Evolutionary conservation across 1,140 invertebrate species (phyloP), one percentile per base, ranked within the genome.

Genomic region (Andricus grossulariae): DNA sequence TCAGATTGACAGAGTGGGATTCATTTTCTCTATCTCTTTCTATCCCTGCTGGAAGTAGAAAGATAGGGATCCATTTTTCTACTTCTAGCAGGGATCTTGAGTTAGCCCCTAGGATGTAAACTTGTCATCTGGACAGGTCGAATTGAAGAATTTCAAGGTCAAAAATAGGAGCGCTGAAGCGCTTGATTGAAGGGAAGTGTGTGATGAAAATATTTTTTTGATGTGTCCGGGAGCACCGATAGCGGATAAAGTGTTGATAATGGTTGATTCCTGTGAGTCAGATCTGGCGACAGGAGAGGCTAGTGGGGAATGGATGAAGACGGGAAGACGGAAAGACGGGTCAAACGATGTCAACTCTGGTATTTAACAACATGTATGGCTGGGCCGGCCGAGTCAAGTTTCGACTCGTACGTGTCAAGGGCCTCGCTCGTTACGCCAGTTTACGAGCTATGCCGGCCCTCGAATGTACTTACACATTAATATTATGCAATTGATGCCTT

Each of bases 291-390:
- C 71, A 70, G 73, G 32, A 50, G 66, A 32, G 4, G 71, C 13
- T 45, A 66, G 49, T 25, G 39, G 72, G 57, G 71, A 70, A 21
- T 49, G 32, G 66, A 72, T 70, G 73, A 57, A 52, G 77, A 57
- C 66, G 76, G 72, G 76, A 78, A 73, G 78, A 84, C 85, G 86
- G 85, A 82, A 88, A 88, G 87, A 85, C 86, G 83, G 88, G 88
- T 89, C 83, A 90, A 90, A 88, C 80, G 86, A 86, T 89, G 88
- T 89, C 88, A 90, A 89, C 84, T 90, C 82, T 73, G 81, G 86
- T 88, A 90, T 90, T 89, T 90, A 90, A 87, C 86, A 85, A 88
- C 85, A 88, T 84, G 76, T 79, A 80, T 71, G 83, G 74, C 80
- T 83, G 82, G 76, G 80, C 71, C 72, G 83, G 74, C 80, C 84